Conservation (phyloP, 2,888 invertebrate species). For the Sarcophaga variegata region DNA sequence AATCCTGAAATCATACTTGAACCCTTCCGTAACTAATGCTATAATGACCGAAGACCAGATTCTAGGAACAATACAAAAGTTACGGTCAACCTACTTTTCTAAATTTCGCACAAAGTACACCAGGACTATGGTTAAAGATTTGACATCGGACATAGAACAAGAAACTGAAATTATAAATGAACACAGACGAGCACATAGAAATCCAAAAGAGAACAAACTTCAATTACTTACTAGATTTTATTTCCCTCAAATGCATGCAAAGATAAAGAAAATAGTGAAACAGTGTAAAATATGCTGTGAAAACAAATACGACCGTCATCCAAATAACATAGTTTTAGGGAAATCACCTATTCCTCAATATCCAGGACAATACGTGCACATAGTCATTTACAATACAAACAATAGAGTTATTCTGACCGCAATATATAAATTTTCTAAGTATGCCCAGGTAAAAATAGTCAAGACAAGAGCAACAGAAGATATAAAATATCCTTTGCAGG, state of each 20-base stretch:
- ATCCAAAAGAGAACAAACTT: slow-evolving; percentile 57
- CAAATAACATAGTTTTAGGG: slow-evolving; percentile 40
- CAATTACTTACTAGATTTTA: slow-evolving; percentile 50
- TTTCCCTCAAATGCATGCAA: slow-evolving; percentile 46
- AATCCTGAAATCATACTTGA: slow-evolving; percentile 29
- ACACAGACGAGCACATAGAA: slow-evolving; percentile 38
- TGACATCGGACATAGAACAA: slow-evolving; percentile 18
- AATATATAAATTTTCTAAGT: slow-evolving; percentile 62
- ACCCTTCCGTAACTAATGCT: slow-evolving; percentile 35
- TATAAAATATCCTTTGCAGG: slow-evolving; percentile 55
- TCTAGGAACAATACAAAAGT: slow-evolving; percentile 3
- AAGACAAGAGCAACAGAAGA: slow-evolving; percentile 53
- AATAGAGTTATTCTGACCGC: slow-evolving; percentile 43
- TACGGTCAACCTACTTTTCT: slow-evolving; percentile 41
- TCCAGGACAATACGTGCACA: slow-evolving; percentile 61
- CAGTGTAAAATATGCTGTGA: slow-evolving; percentile 51
- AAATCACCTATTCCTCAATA: slow-evolving; percentile 63
- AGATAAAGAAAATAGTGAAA: slow-evolving; percentile 49
- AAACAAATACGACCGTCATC: slow-evolving; percentile 60
- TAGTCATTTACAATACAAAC: slow-evolving; percentile 36
- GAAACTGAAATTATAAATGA: slow-evolving; percentile 43
- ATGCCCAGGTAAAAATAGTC: slow-evolving; percentile 41
- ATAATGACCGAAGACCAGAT: slow-evolving; percentile 4
- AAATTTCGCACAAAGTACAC: slow-evolving; percentile 55
- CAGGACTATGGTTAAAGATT: slow-evolving; percentile 33